phyloP scores from a whole-genome alignment of 2,797 vertebrate genomes.

The Aldrovandia affinis region DNA sequence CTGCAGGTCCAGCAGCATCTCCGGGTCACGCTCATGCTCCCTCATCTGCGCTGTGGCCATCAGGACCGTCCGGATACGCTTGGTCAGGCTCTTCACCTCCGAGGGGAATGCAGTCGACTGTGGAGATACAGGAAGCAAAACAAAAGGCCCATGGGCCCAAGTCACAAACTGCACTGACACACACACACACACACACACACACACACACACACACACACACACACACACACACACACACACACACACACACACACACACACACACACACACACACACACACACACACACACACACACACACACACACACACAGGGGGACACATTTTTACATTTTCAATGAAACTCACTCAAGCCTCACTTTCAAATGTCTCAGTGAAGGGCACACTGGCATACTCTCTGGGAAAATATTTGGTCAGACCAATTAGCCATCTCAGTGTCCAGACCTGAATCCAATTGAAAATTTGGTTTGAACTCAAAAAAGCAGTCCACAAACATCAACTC shows the following conservation, averaged over 20 bases:
- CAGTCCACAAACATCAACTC: no score
- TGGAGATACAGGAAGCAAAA: conserved; percentile 30
- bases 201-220: background rate
- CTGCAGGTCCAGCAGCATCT: conserved; percentile 95
- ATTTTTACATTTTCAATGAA: background rate
- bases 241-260: background rate
- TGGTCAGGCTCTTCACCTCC: conserved; percentile 94
- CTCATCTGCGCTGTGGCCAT: conserved; percentile 98
- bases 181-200: background rate
- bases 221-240: background rate
- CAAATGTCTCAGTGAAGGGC: no score
- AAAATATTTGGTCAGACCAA: no score
- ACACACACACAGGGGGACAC: no score
- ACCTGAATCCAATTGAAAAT: no score
- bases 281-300: conserved; percentile 25
- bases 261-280: background rate
- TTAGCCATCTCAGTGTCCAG: no score
- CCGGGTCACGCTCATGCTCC: conserved; percentile 93
- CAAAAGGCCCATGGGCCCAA: background rate
- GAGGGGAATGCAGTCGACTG: conserved; percentile 89
- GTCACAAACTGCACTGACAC: background rate
- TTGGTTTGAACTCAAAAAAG: no score
- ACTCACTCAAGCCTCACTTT: no score
- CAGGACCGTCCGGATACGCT: conserved; percentile 93
- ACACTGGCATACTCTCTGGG: no score